These are phyloP conservation scores for Pelagia noctiluca DNA, from an alignment of 30 jellyfish, hydroid and myxozoan species.

Conservation along the genomic window DNA sequence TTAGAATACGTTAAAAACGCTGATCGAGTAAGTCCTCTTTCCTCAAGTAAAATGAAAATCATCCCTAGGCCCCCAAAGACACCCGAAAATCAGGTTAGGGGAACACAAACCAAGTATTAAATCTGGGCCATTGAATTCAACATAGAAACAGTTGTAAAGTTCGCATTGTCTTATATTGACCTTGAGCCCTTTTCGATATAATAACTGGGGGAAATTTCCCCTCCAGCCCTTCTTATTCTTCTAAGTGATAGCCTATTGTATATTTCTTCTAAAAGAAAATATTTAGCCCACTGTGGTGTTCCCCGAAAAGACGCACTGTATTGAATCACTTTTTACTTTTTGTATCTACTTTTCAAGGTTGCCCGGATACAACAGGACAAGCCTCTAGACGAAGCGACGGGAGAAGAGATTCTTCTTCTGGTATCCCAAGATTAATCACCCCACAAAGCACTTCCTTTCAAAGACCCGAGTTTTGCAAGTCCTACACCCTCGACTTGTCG, in stretches of 20 bases:
- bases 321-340: not conserved
- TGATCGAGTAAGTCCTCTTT: no score
- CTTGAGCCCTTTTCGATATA: not conserved
- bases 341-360: not conserved
- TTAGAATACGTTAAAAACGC: no score
- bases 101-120: no score
- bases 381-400: not conserved
- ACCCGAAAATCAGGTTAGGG: no score
- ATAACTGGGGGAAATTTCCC: not conserved
- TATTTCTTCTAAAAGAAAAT: not conserved
- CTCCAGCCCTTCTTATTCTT: not conserved
- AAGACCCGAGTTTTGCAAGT: conserved; percentile 3
- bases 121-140: no score
- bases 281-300: not conserved
- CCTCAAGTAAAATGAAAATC: no score
- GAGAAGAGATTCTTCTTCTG: conserved; percentile 10
- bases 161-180: not conserved
- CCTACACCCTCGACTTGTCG: not conserved
- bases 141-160: no score
- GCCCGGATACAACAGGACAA: not conserved
- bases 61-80: no score
- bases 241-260: not conserved
- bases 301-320: not conserved
- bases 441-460: not conserved
- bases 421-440: not conserved